Evolutionary conservation across 2,888 invertebrate species (phyloP), one percentile per base, ranked within the genome.

Genomic region (Agonum fuliginosum): DNA sequence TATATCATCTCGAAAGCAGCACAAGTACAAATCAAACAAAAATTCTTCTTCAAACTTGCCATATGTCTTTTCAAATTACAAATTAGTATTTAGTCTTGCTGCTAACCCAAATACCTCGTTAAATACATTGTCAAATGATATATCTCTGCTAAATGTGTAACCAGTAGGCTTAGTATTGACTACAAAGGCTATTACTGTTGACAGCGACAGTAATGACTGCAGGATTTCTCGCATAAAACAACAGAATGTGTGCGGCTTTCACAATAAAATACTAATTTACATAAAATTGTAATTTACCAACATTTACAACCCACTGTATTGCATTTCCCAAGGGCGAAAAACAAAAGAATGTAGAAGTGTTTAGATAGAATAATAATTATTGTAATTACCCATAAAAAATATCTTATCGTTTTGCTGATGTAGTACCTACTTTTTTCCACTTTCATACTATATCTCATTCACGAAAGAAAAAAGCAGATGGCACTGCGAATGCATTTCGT

Each of bases 221-320:
- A 6, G 6, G 3, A 24, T 24, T 54, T 22, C 22, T 22, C 12
- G 20, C 22, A 22, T 54, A 24, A 54, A 54, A 54, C 22, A 6
- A 10, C 4, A 37, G n/a, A n/a, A 8, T 1, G 37, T 10, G 37
- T 27, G 24, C 14, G 17, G n/a, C 24, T 54, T 54, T 22, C 54
- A 54, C 54, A 54, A 24, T 54, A n/a, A 37, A 1, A 37, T 37
- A 3, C 1, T 4, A 20, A 54, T 54, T 54, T 24, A 12, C 54
- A 54, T 54, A 54, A 54, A 24, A 54, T 54, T 54, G 24, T 22
- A 54, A 22, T 54, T 54, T 54, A 54, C n/a, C 8, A n/a, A 24
- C 24, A 22, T 54, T 54, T 54, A 54, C 54, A n/a, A 54, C 54
- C 54, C 54, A 54, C 54, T 54, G 54, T 4, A n/a, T 27, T n/a